Conservation (phyloP, 2,888 invertebrate genomes). For the Caenorhabditis panamensis region DNA sequence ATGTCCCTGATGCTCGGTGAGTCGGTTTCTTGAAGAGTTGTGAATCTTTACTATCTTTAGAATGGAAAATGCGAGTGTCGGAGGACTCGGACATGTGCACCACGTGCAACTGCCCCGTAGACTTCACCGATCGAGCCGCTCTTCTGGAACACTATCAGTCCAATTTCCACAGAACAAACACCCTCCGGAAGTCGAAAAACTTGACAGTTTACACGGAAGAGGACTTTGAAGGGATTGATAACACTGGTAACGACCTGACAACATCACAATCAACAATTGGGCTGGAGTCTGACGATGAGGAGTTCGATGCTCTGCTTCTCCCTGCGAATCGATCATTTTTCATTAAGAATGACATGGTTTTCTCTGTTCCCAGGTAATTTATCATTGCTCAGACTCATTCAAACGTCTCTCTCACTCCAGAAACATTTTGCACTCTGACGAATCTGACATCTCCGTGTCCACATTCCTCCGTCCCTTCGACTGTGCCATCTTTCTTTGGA, state of each 20-base stretch:
- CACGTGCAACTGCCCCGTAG: conserved; percentile 57
- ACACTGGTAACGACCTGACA: conserved; percentile 14
- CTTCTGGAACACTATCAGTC: conserved; percentile 67
- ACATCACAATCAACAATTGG: conserved; percentile 24
- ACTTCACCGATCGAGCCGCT: conserved; percentile 50
- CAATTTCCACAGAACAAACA: conserved; percentile 44
- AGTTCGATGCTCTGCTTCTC: conserved; percentile 40
- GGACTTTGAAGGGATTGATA: conserved; percentile 63
- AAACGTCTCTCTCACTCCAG: conserved; percentile 27
- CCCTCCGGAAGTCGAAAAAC: conserved; percentile 45
- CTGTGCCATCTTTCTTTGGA: conserved; percentile 87
- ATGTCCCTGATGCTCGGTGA: conserved; percentile 52
- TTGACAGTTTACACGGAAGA: conserved; percentile 61
- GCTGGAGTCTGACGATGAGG: conserved; percentile 62
- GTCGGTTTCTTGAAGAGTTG: not conserved
- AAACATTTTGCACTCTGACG: conserved; percentile 60
- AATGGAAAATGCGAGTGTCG: conserved; percentile 57
- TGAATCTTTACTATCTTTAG: conserved; percentile 22
- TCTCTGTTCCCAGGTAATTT: conserved; percentile 60
- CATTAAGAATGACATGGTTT: conserved; percentile 60
- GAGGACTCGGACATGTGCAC: conserved; percentile 62
- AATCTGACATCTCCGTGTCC: conserved; percentile 35
- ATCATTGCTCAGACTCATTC: not conserved
- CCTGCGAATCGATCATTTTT: conserved; percentile 63
- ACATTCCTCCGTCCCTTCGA: conserved; percentile 66